These are phyloP conservation scores for Ypsolopha sequella DNA, from an alignment of 2,888 invertebrate species.

Conservation along the genomic window DNA sequence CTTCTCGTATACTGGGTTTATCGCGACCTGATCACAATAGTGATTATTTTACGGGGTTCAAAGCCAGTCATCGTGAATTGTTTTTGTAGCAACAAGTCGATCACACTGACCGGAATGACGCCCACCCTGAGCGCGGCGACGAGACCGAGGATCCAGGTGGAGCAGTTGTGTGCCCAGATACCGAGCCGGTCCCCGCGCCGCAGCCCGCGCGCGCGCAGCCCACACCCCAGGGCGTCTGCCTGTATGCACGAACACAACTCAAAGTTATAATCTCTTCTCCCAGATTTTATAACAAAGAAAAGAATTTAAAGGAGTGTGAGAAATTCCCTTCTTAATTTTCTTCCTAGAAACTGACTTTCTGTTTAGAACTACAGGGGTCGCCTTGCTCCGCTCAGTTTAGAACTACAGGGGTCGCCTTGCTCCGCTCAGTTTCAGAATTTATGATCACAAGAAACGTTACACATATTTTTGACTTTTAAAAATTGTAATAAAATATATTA, in stretches of 20 bases:
- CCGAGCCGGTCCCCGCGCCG: slow-evolving; percentile 83
- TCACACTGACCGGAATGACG: slow-evolving; percentile 73
- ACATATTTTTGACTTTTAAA: too few relatives aligned
- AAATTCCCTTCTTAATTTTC: too few relatives aligned
- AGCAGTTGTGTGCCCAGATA: slow-evolving; percentile 84
- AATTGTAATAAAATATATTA: too few relatives aligned
- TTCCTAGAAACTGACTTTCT: too few relatives aligned
- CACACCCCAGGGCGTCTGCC: slow-evolving; percentile 81
- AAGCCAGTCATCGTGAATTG: not conserved
- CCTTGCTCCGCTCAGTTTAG: too few relatives aligned
- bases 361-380: too few relatives aligned
- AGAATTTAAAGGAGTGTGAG: too few relatives aligned
- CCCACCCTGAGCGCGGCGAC: slow-evolving; percentile 83
- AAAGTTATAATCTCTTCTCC: too few relatives aligned
- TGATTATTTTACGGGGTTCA: not conserved
- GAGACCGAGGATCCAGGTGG: slow-evolving; percentile 80
- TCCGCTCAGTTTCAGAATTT: too few relatives aligned
- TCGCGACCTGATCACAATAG: slow-evolving; percentile 69
- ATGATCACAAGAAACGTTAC: too few relatives aligned
- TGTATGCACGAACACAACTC: slow-evolving; percentile 29
- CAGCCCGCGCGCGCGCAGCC: slow-evolving; percentile 78
- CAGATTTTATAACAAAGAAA: too few relatives aligned
- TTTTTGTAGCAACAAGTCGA: not conserved
- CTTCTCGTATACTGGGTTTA: slow-evolving; percentile 83
- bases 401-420: too few relatives aligned